Evolutionary conservation across 2,113 vertebrate species (phyloP).

Genomic region (Columba livia): DNA sequence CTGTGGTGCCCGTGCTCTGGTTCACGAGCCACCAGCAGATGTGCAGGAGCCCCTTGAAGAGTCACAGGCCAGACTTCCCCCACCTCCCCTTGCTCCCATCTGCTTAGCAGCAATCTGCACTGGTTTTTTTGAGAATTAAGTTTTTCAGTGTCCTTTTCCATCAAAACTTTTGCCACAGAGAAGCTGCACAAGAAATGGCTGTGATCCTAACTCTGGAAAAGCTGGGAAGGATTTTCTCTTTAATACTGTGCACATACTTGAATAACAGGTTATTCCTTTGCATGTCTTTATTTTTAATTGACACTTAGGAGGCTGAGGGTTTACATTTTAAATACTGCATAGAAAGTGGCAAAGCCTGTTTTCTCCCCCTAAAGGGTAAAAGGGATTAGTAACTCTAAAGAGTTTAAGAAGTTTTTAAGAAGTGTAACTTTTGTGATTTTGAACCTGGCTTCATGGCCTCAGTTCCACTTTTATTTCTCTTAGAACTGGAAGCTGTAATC

Average conservation of each 20-base stretch:
- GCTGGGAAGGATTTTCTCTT: background rate
- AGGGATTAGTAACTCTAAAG: background rate
- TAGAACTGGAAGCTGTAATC: constrained; percentile 64
- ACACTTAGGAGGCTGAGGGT: background rate
- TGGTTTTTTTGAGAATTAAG: background rate
- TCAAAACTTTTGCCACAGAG: background rate
- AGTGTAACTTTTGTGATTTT: constrained; percentile 31
- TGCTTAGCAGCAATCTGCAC: background rate
- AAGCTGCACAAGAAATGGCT: background rate
- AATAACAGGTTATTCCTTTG: constrained; percentile 50
- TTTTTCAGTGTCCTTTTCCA: background rate
- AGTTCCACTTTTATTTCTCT: constrained; percentile 46
- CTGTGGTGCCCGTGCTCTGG: background rate
- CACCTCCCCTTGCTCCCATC: background rate
- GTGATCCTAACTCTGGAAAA: background rate
- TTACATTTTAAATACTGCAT: constrained; percentile 3
- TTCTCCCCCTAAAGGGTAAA: background rate
- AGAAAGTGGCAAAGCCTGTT: background rate
- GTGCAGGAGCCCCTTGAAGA: background rate
- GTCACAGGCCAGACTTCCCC: background rate
- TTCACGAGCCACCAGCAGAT: background rate
- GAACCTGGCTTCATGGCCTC: background rate
- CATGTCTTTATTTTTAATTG: constrained; percentile 32
- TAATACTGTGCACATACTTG: background rate
- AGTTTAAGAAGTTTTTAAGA: constrained; percentile 9